Conservation (phyloP, 2,797 vertebrate species). For the Paedocypris micromegethes region DNA sequence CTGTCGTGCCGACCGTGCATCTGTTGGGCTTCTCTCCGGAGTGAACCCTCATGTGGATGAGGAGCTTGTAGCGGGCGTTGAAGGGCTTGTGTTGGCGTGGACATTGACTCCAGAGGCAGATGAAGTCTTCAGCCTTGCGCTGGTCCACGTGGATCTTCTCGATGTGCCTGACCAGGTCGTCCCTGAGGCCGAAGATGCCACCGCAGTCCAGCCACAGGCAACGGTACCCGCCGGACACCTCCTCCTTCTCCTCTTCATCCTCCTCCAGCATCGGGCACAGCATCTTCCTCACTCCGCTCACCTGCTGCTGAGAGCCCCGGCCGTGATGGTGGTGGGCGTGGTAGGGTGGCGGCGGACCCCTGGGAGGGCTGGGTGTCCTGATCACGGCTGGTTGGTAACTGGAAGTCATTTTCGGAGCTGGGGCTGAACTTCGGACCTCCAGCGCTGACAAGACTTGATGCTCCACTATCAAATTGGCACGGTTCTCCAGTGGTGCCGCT, state of each 20-base stretch:
- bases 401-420: slow-evolving; percentile 29
- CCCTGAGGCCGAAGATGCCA: slow-evolving; percentile 79
- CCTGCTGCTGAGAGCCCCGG: slow-evolving; percentile 42
- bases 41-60: slow-evolving; percentile 98
- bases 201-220: slow-evolving; percentile 88
- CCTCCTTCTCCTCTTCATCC: slow-evolving; percentile 78
- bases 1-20: slow-evolving; percentile 76
- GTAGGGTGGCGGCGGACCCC: slow-evolving; percentile 86
- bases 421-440: slow-evolving; percentile 47
- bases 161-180: slow-evolving; percentile 91
- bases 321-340: slow-evolving; percentile 72
- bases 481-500: slow-evolving; percentile 65
- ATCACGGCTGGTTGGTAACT: slow-evolving; percentile 43
- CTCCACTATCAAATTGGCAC: slow-evolving; percentile 84
- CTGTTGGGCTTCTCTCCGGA: slow-evolving; percentile 98
- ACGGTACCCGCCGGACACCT: slow-evolving; percentile 67
- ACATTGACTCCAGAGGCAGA: slow-evolving; percentile 91
- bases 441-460: slow-evolving; percentile 63
- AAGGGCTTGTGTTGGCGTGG: slow-evolving; percentile 89
- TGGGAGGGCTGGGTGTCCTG: slow-evolving; percentile 59
- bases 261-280: slow-evolving; percentile 69
- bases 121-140: slow-evolving; percentile 91
- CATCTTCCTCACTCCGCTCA: slow-evolving; percentile 56
- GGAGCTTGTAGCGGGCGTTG: slow-evolving; percentile 94
- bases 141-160: slow-evolving; percentile 94